These are phyloP conservation scores for Lysandra bellargus DNA, from an alignment of 2,888 invertebrate genomes.

Conservation along the genomic window DNA sequence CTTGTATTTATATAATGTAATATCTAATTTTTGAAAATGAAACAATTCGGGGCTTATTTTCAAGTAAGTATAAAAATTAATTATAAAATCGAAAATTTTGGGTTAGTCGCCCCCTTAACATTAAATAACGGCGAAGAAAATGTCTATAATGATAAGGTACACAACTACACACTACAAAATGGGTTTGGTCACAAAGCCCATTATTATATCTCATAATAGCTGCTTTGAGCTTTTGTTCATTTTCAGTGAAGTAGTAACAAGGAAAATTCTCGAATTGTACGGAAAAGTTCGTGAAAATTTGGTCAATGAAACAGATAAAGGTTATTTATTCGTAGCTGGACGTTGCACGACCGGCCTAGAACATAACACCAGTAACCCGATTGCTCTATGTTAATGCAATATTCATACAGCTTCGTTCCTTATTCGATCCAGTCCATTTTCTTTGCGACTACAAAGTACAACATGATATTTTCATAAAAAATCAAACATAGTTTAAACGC, in stretches of 20 bases:
- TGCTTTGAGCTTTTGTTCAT: background rate
- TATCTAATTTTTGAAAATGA: too few species aligned
- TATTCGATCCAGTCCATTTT: background rate
- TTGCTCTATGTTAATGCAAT: background rate
- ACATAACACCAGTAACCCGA: constrained; percentile 33
- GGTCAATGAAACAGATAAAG: constrained; percentile 25
- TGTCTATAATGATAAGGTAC: background rate
- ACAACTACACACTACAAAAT: background rate
- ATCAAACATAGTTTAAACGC: background rate
- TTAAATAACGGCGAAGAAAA: background rate
- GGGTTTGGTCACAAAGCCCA: background rate
- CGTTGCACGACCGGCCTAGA: constrained; percentile 36
- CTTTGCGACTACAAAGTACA: background rate
- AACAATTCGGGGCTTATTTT: too few species aligned
- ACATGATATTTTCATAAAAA: background rate
- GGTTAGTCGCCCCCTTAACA: too few species aligned
- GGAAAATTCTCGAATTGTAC: background rate
- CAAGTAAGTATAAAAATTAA: too few species aligned
- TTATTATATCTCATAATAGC: background rate
- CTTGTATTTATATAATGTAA: too few species aligned
- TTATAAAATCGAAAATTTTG: too few species aligned
- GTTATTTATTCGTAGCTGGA: constrained; percentile 27
- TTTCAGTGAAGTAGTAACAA: background rate
- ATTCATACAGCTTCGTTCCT: constrained; percentile 15
- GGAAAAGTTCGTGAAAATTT: constrained; percentile 21